These are phyloP conservation scores for Rhabdomys pumilio DNA, from an alignment of 2,797 vertebrate genomes.

Conservation along the genomic window DNA sequence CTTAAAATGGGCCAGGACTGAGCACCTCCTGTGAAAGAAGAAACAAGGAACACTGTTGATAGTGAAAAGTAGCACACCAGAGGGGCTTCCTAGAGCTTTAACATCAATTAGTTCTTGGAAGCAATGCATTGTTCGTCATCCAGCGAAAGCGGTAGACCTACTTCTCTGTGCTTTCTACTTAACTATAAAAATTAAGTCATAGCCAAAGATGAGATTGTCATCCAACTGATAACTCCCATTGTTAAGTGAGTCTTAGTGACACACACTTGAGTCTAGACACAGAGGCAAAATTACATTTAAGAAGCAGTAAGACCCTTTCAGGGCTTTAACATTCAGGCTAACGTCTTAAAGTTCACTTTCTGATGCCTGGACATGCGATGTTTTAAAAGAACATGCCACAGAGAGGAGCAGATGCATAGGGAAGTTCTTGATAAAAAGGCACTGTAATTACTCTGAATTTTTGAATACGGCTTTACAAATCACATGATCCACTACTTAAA, in stretches of 20 bases:
- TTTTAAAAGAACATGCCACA: constrained; percentile 33
- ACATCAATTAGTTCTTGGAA: constrained; percentile 65
- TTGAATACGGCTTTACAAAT: constrained; percentile 34
- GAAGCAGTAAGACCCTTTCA: background rate
- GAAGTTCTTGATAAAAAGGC: background rate
- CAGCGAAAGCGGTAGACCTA: constrained; percentile 59
- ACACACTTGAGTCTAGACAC: constrained; percentile 76
- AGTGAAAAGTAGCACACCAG: constrained; percentile 58
- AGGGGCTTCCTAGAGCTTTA: constrained; percentile 63
- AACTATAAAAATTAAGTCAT: constrained; percentile 72
- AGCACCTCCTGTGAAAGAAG: constrained; percentile 88
- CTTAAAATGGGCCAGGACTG: constrained; percentile 82
- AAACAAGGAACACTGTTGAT: constrained; percentile 83
- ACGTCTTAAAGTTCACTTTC: constrained; percentile 55
- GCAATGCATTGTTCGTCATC: constrained; percentile 60
- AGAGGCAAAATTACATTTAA: constrained; percentile 63
- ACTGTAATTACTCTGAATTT: constrained; percentile 35
- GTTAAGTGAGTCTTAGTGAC: constrained; percentile 74
- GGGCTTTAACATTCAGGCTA: constrained; percentile 61
- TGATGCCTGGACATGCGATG: constrained; percentile 41
- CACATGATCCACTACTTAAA: background rate
- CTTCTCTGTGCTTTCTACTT: constrained; percentile 66
- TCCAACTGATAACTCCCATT: constrained; percentile 47
- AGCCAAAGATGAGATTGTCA: constrained; percentile 76
- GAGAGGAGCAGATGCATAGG: constrained; percentile 33